A percentile compares a stretch with the other conserved stretches of the same genome.
Evolutionary conservation across 2,797 vertebrate species (phyloP).

Genomic region (Eulemur mongoz): DNA sequence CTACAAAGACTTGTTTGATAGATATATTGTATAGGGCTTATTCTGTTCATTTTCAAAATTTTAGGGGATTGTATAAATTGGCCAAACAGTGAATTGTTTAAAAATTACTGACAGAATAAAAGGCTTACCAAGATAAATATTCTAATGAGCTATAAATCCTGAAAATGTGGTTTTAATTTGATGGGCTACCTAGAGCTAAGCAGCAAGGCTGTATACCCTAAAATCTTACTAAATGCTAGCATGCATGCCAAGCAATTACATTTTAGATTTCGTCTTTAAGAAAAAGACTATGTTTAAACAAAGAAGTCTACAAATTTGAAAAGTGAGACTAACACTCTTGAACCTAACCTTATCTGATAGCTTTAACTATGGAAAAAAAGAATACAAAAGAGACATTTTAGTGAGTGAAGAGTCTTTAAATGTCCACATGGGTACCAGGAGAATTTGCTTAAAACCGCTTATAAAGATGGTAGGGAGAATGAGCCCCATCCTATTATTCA

Average conservation of each 20-base stretch:
- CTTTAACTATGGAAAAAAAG: conserved; percentile 67
- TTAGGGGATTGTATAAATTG: conserved; percentile 41
- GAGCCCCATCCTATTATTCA: conserved; percentile 88
- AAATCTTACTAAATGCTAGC: conserved; percentile 4
- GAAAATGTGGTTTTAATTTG: conserved; percentile 75
- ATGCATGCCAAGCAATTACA: neutral
- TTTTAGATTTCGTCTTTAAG: conserved; percentile 37
- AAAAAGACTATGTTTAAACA: conserved; percentile 63
- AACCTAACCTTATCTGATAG: neutral
- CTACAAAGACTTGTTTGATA: neutral
- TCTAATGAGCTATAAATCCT: conserved; percentile 74
- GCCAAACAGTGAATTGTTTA: conserved; percentile 58
- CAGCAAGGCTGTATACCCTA: neutral
- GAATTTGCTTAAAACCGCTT: conserved; percentile 82
- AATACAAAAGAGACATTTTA: conserved; percentile 47
- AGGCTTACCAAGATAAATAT: conserved; percentile 72
- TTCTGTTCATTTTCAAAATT: conserved; percentile 6
- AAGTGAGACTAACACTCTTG: neutral
- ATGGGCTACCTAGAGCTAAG: conserved; percentile 63
- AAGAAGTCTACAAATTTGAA: conserved; percentile 51
- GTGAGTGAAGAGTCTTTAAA: conserved; percentile 69
- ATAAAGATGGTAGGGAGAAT: conserved; percentile 81
- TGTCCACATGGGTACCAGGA: conserved; percentile 74
- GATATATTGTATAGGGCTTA: neutral
- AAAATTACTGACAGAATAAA: conserved; percentile 64